phyloP scores from a whole-genome alignment of 2,113 vertebrate genomes.

The Tenebrosternarchus preto region DNA sequence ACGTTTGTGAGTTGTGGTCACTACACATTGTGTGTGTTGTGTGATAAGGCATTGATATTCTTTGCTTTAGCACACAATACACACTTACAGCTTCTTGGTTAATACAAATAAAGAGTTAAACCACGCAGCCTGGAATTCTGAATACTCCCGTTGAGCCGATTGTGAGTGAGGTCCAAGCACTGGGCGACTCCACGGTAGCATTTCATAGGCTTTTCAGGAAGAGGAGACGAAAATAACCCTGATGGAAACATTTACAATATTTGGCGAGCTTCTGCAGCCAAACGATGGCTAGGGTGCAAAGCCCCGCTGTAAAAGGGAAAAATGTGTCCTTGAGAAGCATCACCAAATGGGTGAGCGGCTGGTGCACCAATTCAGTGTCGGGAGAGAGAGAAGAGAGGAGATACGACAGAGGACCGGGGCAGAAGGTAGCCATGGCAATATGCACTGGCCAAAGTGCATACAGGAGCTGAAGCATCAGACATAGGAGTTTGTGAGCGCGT shows the following conservation, averaged over 20 bases:
- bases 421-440: constrained; percentile 26
- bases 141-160: background rate
- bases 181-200: background rate
- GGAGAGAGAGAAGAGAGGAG: background rate
- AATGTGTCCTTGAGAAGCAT: constrained; percentile 44
- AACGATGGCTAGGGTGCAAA: constrained; percentile 19
- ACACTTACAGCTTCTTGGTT: too few relatives aligned
- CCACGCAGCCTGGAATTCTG: background rate
- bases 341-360: background rate
- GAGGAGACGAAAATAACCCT: constrained; percentile 41
- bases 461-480: background rate
- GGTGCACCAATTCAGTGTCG: background rate
- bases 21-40: too few relatives aligned
- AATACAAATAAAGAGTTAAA: background rate
- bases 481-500: constrained; percentile 25
- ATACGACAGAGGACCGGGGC: background rate
- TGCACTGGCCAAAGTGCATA: constrained; percentile 3
- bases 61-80: too few relatives aligned
- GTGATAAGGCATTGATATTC: too few relatives aligned
- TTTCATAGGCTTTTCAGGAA: constrained; percentile 28
- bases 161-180: background rate
- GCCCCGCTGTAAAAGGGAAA: constrained; percentile 18
- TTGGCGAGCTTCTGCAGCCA: constrained; percentile 35
- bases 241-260: constrained; percentile 39
- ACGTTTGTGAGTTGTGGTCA: too few relatives aligned